Evolutionary conservation across 2,113 vertebrate genomes (phyloP).

Genomic region (Podarcis raffonei): DNA sequence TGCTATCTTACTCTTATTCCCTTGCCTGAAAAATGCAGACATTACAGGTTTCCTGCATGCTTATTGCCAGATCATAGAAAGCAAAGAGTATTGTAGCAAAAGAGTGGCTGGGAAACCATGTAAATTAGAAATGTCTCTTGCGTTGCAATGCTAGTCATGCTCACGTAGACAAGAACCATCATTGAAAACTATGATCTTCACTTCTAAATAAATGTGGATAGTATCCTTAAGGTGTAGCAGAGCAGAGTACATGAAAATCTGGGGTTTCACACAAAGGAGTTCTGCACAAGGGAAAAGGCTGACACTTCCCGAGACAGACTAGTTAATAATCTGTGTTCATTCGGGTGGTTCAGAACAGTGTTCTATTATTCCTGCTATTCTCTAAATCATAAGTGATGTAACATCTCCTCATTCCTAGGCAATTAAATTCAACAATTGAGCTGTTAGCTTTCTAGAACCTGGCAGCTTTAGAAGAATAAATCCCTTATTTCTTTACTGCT

Average conservation of each 20-base stretch:
- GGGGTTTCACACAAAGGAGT: too few relatives aligned
- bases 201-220: background rate
- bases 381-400: accelerated
- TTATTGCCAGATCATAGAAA: background rate
- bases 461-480: background rate
- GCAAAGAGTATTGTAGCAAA: background rate
- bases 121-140: background rate
- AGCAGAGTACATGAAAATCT: too few relatives aligned
- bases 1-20: background rate
- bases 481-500: accelerated
- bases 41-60: background rate
- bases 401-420: accelerated
- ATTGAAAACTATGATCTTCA: background rate
- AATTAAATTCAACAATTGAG: background rate
- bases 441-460: background rate
- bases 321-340: accelerated
- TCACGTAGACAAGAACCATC: background rate
- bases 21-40: background rate
- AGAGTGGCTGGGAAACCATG: background rate
- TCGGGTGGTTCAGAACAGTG: accelerated
- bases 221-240: too few relatives aligned
- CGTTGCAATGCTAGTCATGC: background rate
- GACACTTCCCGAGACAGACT: background rate
- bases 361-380: background rate
- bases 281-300: background rate